Evolutionary conservation across 2,797 vertebrate genomes (phyloP).

Genomic region (Paguma larvata): DNA sequence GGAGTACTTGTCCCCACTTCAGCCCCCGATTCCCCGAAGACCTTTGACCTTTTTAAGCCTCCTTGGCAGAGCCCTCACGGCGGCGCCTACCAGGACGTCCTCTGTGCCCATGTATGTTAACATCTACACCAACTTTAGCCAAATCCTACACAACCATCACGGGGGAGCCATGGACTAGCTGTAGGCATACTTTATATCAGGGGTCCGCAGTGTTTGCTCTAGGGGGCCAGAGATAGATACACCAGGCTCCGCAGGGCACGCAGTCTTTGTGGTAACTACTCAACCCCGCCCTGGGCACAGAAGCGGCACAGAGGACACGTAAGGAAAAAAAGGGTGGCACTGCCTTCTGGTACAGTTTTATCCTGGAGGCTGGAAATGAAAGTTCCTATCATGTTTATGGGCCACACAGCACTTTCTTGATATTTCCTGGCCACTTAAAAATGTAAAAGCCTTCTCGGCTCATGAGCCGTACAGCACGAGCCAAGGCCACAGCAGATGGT

Average conservation of each 20-base stretch:
- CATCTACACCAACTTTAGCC: rapidly evolving
- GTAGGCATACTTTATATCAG: background rate
- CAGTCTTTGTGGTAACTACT: rapidly evolving
- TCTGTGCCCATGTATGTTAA: rapidly evolving
- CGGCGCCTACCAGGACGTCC: rapidly evolving
- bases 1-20: rapidly evolving
- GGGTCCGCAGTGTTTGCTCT: background rate
- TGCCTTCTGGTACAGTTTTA: background rate
- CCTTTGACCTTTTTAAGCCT: background rate
- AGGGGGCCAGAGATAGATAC: rapidly evolving
- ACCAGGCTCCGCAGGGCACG: rapidly evolving
- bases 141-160: rapidly evolving
- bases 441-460: rapidly evolving
- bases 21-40: rapidly evolving
- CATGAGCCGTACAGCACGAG: rapidly evolving
- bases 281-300: rapidly evolving
- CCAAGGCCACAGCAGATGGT: rapidly evolving
- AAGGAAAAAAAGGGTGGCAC: rapidly evolving
- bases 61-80: no score
- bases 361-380: background rate
- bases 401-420: background rate
- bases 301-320: rapidly evolving
- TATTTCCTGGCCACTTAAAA: background rate
- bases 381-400: rapidly evolving
- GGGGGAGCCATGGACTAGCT: rapidly evolving